phyloP scores from a whole-genome alignment of 1,140 invertebrate genomes.

The Leptinotarsa defecta region DNA sequence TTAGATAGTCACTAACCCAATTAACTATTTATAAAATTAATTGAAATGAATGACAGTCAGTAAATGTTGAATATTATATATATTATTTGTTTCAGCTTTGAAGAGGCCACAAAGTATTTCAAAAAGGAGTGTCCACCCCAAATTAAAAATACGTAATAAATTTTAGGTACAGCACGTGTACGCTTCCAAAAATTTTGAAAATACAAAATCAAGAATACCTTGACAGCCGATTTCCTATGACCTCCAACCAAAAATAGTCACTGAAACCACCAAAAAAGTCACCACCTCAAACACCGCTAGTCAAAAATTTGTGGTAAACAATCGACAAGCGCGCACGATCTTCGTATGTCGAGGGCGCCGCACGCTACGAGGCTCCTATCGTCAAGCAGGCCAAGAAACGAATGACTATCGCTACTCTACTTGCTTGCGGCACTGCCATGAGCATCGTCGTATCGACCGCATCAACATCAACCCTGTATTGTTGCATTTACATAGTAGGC shows the following conservation, averaged over 20 bases:
- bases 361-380: not conserved
- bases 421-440: conserved; percentile 27
- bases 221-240: not conserved
- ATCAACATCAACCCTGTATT: conserved; percentile 26
- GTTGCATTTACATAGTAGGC: conserved; percentile 23
- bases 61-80: no score
- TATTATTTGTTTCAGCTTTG: no score
- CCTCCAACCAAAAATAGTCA: not conserved
- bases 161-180: no score
- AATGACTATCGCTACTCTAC: conserved; percentile 21
- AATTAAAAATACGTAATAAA: no score
- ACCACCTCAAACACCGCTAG: not conserved
- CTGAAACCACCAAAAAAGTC: not conserved
- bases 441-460: conserved; percentile 24
- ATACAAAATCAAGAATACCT: not conserved
- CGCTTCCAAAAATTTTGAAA: not conserved
- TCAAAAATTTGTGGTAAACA: conserved; percentile 12
- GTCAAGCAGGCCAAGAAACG: conserved; percentile 19
- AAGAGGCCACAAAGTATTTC: no score
- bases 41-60: no score
- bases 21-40: no score
- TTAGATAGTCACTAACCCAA: no score
- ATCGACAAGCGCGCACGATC: conserved; percentile 16
- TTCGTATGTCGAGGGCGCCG: conserved; percentile 16
- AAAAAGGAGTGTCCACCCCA: no score